A percentile compares a stretch with the other conserved stretches of the same genome.
These are phyloP conservation scores for Drosophila mulleri DNA, from an alignment of 2,888 invertebrate species.

Conservation along the genomic window DNA sequence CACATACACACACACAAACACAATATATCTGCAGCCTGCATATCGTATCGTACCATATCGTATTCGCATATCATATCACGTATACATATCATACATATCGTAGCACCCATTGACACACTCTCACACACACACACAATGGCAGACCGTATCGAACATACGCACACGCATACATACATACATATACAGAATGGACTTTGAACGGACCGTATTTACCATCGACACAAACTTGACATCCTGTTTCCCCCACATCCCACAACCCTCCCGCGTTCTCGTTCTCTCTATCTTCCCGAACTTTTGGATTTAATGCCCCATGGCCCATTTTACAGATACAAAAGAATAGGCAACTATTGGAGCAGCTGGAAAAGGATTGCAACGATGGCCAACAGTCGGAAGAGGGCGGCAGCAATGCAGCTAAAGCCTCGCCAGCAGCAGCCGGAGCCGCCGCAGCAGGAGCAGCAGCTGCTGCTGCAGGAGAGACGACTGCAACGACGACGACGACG, in stretches of 20 bases:
- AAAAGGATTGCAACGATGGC: constrained; percentile 61
- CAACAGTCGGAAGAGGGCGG: constrained; percentile 45
- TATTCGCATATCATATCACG: background rate
- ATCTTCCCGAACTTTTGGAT: constrained; percentile 53
- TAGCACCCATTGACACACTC: background rate
- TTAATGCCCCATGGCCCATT: constrained; percentile 68
- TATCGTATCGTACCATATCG: background rate
- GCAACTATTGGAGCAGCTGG: constrained; percentile 89
- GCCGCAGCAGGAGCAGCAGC: constrained; percentile 84
- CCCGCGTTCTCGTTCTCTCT: background rate
- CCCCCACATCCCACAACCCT: too few relatives aligned
- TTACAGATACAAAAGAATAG: constrained; percentile 96
- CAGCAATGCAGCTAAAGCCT: constrained; percentile 80
- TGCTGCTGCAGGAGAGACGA: constrained; percentile 74
- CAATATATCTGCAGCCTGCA: background rate
- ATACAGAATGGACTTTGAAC: background rate
- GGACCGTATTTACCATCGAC: background rate
- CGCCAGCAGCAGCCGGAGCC: constrained; percentile 85
- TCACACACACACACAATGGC: background rate
- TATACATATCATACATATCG: background rate
- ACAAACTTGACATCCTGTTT: background rate
- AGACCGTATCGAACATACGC: background rate
- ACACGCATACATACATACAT: constrained; percentile 8
- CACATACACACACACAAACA: background rate
- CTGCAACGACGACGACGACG: background rate